Base-by-base conservation (phyloP, 2,113 vertebrate species). In the Talpa occidentalis region DNA sequence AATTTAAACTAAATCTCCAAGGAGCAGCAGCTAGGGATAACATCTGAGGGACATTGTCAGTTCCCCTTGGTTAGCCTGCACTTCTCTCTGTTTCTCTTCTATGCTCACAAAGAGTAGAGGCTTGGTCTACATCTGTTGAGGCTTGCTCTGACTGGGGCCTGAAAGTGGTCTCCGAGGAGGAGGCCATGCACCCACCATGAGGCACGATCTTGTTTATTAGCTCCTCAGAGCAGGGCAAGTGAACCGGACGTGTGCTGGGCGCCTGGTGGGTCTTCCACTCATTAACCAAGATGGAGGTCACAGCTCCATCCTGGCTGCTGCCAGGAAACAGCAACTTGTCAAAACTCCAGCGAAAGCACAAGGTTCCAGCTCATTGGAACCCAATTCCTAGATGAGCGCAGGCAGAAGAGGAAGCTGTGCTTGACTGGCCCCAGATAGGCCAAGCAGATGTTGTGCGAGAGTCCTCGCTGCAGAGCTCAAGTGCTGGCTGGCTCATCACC, bases 281-380 rank as follows among this genome's bases (percentile, higher is more conserved):
- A 40, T 85, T 95, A 54, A 19, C 88, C 94, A 93, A 86, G 96
- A 97, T 90, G 91, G 96, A 96, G 97, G 96, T 87, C 93, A 82
- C 66, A 44, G 91, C 96, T 66, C 96, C 85, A 42, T 87, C 79
- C 60, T 7, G 76, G 77, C 49, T 6, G 64, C 30, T 44, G 30
- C 44, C 67, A 32, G 32, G 72, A 49, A 89, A 85, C 76, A 56
- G 0, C 2, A 28, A 84, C 80, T 89, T 96, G 64, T 97, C 95
- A 97, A 94, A 87, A 94, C 72, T 90, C 86, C 15, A 88, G 85
- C 62, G n/a, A 89, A 94, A 96, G 89, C 87, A n/a, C 26, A 4
- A 88, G 40, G 87, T 96, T 98, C 95, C 96, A 97, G 96, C 92
- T 98, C 73, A n/a, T 97, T 97, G 93, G 90, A 93, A 97, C 94